Evolutionary conservation across 2,113 vertebrate species (phyloP).

Genomic region (Salvelinus alpinus): DNA sequence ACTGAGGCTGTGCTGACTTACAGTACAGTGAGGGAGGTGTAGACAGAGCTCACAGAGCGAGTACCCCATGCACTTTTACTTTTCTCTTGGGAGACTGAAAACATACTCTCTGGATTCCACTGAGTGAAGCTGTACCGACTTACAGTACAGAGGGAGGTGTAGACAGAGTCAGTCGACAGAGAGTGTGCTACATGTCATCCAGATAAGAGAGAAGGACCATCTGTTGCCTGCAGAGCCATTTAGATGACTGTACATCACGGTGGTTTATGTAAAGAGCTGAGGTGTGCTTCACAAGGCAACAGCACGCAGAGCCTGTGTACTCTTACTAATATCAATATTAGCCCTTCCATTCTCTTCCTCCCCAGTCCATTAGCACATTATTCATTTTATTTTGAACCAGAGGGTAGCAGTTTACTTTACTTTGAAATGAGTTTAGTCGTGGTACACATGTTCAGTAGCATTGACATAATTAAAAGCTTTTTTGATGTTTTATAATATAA

Average conservation of each 20-base stretch:
- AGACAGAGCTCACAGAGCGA: not conserved
- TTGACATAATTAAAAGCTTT: not conserved
- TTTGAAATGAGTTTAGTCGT: not conserved
- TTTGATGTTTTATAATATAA: not conserved
- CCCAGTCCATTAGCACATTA: slow-evolving; percentile 37
- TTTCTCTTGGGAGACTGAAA: too few relatives aligned
- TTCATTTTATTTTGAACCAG: slow-evolving; percentile 4
- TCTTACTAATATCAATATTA: slow-evolving; percentile 27
- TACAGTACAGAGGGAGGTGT: not conserved
- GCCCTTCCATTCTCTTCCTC: slow-evolving; percentile 14
- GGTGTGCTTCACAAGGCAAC: not conserved
- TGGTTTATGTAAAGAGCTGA: not conserved
- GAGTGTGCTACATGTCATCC: not conserved
- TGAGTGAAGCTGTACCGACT: not conserved
- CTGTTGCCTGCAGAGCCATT: slow-evolving; percentile 35
- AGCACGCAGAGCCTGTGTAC: slow-evolving; percentile 28
- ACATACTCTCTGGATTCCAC: not conserved
- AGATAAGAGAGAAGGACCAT: not conserved
- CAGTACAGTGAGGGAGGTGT: not conserved
- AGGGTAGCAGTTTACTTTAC: not conserved
- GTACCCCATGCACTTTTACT: too few relatives aligned
- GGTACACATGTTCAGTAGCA: not conserved
- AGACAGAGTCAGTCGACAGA: not conserved
- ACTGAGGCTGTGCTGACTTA: not conserved
- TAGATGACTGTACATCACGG: not conserved